Base-by-base conservation (phyloP, 2,113 vertebrate genomes). In the Muntiacus reevesi region DNA sequence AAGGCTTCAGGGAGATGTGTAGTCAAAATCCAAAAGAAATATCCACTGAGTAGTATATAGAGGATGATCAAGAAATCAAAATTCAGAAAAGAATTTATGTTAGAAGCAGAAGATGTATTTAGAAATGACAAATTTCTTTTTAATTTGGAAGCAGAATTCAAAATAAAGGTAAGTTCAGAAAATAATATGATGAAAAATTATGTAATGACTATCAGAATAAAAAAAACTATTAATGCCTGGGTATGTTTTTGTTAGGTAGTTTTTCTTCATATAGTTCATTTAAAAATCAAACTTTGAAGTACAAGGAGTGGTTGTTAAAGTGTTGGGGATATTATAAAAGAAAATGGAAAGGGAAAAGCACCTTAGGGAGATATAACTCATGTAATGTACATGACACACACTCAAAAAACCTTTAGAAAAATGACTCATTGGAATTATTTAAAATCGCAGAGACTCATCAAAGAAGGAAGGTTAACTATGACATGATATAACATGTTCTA, bases 341-440 rank as follows among this genome's bases (percentile, higher is more conserved):
- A 76, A 8, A 79, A 7, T 43, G 14, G 59, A 90, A 94, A 47
- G 55, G 43, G 45, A 86, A 84, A 86, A 45, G 16, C 21, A 78
- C 10, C 91, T 67, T 67, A 52, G 27, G 57, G 64, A 96, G 50
- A 95, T 79, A 76, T 62, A 89, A 78, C 7, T 84, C 30, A 40
- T 59, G 43, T 28, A 89, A 83, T 45, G 12, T 23, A 91, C 87
- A 67, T 81, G 93, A 36, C 74, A 87, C 30, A 94, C 14, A 62
- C 81, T 90, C 25, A 76, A 83, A 84, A 92, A 91, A 79, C 62
- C 83, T 85, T 95, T 28, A 60, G 40, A 90, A 95, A 90, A 62
- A 67, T 97, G 96, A 97, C 89, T 98, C 95, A 94, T 13, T 76
- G 89, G 94, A 84, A 88, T 86, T 79, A 91, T 45, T 91, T 94